These are phyloP conservation scores for Telmatochromis brichardi DNA, from an alignment of 2,113 vertebrate species.

Conservation along the genomic window DNA sequence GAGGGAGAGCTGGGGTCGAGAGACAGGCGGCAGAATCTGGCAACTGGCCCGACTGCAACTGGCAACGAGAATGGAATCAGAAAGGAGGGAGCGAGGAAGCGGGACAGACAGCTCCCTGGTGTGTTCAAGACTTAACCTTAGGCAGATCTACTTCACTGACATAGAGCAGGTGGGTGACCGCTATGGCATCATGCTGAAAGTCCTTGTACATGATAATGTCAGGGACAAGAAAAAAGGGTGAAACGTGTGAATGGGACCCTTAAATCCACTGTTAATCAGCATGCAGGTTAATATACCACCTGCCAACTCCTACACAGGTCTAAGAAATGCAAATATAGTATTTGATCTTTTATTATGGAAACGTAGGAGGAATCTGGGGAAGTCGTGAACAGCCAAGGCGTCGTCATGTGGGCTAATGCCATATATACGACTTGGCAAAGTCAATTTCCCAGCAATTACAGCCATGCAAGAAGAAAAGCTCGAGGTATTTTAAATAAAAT, in stretches of 20 bases:
- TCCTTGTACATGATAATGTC: constrained; percentile 5
- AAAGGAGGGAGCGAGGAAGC: not conserved
- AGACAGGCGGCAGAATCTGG: constrained; percentile 38
- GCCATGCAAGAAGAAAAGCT: constrained; percentile 2
- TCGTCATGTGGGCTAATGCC: constrained; percentile 42
- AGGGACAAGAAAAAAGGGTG: not conserved
- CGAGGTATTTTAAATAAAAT: constrained; percentile 47
- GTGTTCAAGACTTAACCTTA: not conserved
- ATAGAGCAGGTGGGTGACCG: not conserved
- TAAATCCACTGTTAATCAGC: constrained; percentile 45
- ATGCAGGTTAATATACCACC: constrained; percentile 48
- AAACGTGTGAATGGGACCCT: not conserved
- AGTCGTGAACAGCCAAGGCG: constrained; percentile 19
- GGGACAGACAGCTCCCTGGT: not conserved
- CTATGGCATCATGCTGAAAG: constrained; percentile 11
- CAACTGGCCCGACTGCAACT: constrained; percentile 38
- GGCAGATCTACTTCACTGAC: constrained; percentile 17
- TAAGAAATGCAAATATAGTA: constrained; percentile 26
- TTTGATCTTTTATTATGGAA: constrained; percentile 20
- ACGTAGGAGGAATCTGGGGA: not conserved
- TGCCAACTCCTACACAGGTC: constrained; percentile 9
- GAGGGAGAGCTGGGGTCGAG: constrained; percentile 35
- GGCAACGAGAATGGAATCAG: constrained; percentile 30
- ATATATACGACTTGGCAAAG: constrained; percentile 32
- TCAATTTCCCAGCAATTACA: constrained; percentile 46